Evolutionary conservation across 2,113 vertebrate genomes (phyloP), one percentile per base, ranked within the genome.

Genomic region (Saimiri boliviensis): DNA sequence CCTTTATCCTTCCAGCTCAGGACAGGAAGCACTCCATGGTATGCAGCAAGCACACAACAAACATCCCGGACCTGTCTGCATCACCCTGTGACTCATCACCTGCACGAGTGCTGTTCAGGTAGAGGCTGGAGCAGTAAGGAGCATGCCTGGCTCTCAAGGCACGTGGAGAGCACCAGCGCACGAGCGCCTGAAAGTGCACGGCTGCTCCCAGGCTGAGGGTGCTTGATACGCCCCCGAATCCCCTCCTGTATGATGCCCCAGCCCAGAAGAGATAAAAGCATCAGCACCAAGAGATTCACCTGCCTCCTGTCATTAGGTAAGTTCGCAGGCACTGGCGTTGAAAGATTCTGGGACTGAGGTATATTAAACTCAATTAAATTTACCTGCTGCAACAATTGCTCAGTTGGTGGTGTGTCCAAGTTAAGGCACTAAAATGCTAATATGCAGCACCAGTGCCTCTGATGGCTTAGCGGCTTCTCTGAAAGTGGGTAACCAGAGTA

Each of bases 1-100:
- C 63, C 27, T 94, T 86, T 54, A 63, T 94, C 97, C 88, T 86
- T 86, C 71, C n/a, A 63, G 25, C 86, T 60, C 17, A 3, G 32
- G 84, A 37, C 52, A 83, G 94, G 87, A 7, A 70, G 74, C 6
- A 77, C 52, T 76, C 27, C 52, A 14, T 11, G 82, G 63, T 74
- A 13, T 27, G 52, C 73, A 37, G 66, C 77, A 71, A 23, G 49
- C 63, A 14, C 4, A 5, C 3, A 21, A 37, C 63, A 91, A 74
- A 66, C 8, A 17, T 4, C 94, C 40, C 0, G 11, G 42, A 71
- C 90, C 92, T 54, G 35, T 6, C 27, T 47, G 0, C 10, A 25
- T 37, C 0, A 0, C 84, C 49, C 13, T 66, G 27, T 83, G 87
- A 97, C 81, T 97, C 92, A 94, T 71, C 82, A 81, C 82, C 86